Base-by-base conservation (phyloP, 2,888 invertebrate species). In the Cerastis leucographa region DNA sequence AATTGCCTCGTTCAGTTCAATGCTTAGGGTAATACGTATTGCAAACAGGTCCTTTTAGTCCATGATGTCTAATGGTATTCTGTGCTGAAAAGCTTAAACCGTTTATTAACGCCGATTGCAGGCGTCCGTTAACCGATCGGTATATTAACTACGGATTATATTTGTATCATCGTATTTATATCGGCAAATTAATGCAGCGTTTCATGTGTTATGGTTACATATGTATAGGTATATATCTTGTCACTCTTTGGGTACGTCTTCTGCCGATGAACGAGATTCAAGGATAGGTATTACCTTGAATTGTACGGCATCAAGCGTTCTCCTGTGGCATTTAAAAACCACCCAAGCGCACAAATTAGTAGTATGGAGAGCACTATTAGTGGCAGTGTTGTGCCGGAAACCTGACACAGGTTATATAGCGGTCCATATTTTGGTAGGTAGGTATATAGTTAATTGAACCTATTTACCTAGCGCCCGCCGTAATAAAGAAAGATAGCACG, bases 1-100 rank as follows among this genome's bases (percentile, higher is more conserved):
- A 91, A 92, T 92, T 92, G 92, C 92, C 90, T 90, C 89, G 89
- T 92, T 90, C 91, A 91, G 89, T 89, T 91, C 90, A 91, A 90
- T 92, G 91, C 90, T 76, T 91, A 87, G 89, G 77, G 88, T 93
- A 93, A 93, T 93, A 93, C 90, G 89, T 90, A 90, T 88, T 85
- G 90, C 91, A 91, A 92, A 91, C 91, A 91, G 79, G 86, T 78
- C 87, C 87, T 85, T 91, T 90, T 87, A 90, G 87, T 76, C 54
- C 80, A 80, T 84, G 76, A 87, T 84, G 85, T 88, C 82, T 83
- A 89, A 87, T 87, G 73, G 77, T 85, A 85, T 81, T 77, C 71
- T 54, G 78, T 77, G 74, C 62, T 83, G 80, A 85, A 86, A 80
- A 76, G 80, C 81, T 82, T 88, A 87, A 87, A 84, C 84, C 84